A percentile compares a stretch with the other conserved stretches of the same genome.
Conservation (phyloP, 64 coral and sea anemone genomes). For the Actinia equina region DNA sequence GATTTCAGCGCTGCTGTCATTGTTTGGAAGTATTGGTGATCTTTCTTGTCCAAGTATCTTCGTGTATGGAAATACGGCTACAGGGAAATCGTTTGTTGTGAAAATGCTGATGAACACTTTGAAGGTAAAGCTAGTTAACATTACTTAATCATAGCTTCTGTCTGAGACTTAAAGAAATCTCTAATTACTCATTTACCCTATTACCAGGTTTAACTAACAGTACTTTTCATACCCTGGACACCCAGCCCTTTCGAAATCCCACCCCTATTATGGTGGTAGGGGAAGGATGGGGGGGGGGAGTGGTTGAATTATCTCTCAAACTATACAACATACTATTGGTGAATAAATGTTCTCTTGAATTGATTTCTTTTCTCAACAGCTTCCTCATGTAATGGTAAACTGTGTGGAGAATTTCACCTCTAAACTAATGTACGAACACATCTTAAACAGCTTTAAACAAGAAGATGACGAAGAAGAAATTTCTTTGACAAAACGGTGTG, state of each 20-base stretch:
- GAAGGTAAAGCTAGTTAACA: constrained; percentile 24
- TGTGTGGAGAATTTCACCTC: constrained; percentile 91
- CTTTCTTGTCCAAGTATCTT: constrained; percentile 58
- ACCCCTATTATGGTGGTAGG: too few relatives aligned
- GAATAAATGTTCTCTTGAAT: background rate
- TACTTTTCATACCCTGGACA: background rate
- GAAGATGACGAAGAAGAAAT: constrained; percentile 25
- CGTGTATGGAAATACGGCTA: constrained; percentile 80
- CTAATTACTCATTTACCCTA: too few relatives aligned
- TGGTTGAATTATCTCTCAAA: too few relatives aligned
- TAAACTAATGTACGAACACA: constrained; percentile 79
- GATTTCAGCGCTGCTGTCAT: constrained; percentile 42
- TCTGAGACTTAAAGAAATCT: too few relatives aligned
- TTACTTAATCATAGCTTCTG: too few relatives aligned
- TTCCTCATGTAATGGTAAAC: constrained; percentile 75
- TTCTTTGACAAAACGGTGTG: constrained; percentile 55
- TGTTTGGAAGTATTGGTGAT: constrained; percentile 56
- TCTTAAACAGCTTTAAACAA: constrained; percentile 62
- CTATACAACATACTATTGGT: background rate
- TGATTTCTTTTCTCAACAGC: constrained; percentile 38
- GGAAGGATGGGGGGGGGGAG: too few relatives aligned
- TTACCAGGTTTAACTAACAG: background rate
- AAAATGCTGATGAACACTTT: constrained; percentile 69
- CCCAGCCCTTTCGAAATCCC: too few relatives aligned
- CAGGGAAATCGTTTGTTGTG: constrained; percentile 77